Evolutionary conservation across 2,113 vertebrate species (phyloP), one percentile per base, ranked within the genome.

Genomic region (Peromyscus maniculatus): DNA sequence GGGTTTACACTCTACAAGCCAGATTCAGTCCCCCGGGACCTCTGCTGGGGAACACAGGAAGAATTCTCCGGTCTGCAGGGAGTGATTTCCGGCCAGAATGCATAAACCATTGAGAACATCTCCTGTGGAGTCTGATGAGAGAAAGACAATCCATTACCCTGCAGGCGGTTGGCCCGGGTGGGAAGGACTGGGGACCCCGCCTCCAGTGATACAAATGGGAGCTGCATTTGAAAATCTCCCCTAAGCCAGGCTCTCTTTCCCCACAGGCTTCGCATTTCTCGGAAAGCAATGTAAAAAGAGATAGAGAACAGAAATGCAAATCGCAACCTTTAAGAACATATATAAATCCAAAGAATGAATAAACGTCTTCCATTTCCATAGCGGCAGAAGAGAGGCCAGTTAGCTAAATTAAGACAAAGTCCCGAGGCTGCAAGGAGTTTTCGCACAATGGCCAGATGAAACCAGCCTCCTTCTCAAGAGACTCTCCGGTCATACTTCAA

Each of bases 1-100:
- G 95, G 87, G 97, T 96, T 97, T 94, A 94, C 79, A 92, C 97
- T 97, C 39, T 13, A 33, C 7, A 64, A 97, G 97, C 97, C 98
- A 98, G 95, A 80, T 33, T 86, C n/a, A 17, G 22, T 91, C 96
- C 96, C 97, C 19, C 19, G 0, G 36, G 98, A 94, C 87, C 95
- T 96, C 95, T 93, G 91, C 94, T 43, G 79, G 93, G 59, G 87
- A 96, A 57, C 93, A 55, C 91, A 93, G 94, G 95, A 98, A 95
- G 96, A 97, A 96, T 75, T 91, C 91, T 69, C 87, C 83, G 28
- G 62, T 87, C 96, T 89, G 91, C 91, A 72, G 91, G 90, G 93
- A 95, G 87, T 36, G 33, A 88, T 94, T 95, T 95, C 96, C 5
- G 16, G 97, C 97, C 97, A 93, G 91, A 95, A 97, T 67, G 88